These are phyloP conservation scores for Melanaphis sacchari DNA, from an alignment of 1,140 invertebrate genomes.

Conservation along the genomic window DNA sequence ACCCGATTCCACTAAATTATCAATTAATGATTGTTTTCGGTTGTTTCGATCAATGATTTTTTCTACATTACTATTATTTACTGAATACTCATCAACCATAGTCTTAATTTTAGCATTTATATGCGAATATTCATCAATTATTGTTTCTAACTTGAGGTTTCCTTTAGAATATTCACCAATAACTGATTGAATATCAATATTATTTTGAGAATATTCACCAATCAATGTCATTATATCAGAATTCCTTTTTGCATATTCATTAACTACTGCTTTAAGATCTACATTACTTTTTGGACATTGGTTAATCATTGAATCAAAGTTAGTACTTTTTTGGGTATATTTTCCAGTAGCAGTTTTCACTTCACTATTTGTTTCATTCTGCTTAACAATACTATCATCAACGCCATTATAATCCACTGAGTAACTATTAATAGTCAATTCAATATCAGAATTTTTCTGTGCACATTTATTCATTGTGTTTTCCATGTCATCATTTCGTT, in stretches of 20 bases:
- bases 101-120: constrained; percentile 23
- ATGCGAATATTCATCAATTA: constrained; percentile 35
- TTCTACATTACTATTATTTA: constrained; percentile 25
- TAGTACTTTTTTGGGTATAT: neutral
- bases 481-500: constrained; percentile 36
- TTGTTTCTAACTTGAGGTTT: constrained; percentile 7
- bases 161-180: constrained; percentile 41
- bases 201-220: constrained; percentile 36
- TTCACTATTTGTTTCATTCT: neutral
- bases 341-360: neutral
- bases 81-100: constrained; percentile 40
- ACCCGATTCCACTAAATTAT: neutral
- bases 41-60: constrained; percentile 34
- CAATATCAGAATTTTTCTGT: constrained; percentile 47
- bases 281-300: neutral
- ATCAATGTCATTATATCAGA: constrained; percentile 20
- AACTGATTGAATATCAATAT: constrained; percentile 35
- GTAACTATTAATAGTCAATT: neutral
- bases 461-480: constrained; percentile 46
- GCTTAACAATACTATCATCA: neutral
- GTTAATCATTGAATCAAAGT: neutral
- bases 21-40: constrained; percentile 6
- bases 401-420: neutral
- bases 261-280: neutral
- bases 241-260: constrained; percentile 38